Conservation (phyloP, 2,797 vertebrate genomes). For the Pseudochromis fuscus region DNA sequence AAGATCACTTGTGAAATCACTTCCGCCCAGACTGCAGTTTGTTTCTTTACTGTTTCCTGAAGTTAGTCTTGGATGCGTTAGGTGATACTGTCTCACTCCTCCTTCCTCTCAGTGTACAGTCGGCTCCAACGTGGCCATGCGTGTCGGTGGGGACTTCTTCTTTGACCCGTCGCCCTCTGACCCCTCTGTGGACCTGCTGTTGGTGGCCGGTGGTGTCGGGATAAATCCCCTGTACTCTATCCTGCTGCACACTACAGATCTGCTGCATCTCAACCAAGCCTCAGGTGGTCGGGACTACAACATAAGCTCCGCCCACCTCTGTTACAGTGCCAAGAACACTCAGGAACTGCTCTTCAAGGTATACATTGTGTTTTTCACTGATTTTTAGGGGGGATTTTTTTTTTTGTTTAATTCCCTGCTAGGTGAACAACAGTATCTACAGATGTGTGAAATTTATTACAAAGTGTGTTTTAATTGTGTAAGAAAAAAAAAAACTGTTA, state of each 20-base stretch:
- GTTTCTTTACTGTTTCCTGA: constrained; percentile 26
- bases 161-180: constrained; percentile 92
- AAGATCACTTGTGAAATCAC: constrained; percentile 26
- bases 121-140: constrained; percentile 89
- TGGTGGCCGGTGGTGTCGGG: constrained; percentile 95
- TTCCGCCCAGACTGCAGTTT: constrained; percentile 1
- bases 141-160: constrained; percentile 95
- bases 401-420: not conserved
- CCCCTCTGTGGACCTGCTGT: constrained; percentile 86
- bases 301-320: constrained; percentile 86
- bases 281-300: constrained; percentile 75
- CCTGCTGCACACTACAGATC: constrained; percentile 89
- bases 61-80: not conserved
- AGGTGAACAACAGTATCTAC: not conserved
- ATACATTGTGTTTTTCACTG: not conserved
- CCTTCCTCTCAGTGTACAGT: constrained; percentile 84
- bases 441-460: not conserved
- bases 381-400: too few relatives aligned
- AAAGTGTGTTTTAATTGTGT: not conserved
- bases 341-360: constrained; percentile 95
- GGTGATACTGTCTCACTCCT: not conserved
- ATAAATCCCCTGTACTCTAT: constrained; percentile 98
- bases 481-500: not conserved
- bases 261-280: constrained; percentile 77
- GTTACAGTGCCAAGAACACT: constrained; percentile 92